Base-by-base conservation (phyloP, 2,113 vertebrate genomes). In the Elgaria multicarinata region DNA sequence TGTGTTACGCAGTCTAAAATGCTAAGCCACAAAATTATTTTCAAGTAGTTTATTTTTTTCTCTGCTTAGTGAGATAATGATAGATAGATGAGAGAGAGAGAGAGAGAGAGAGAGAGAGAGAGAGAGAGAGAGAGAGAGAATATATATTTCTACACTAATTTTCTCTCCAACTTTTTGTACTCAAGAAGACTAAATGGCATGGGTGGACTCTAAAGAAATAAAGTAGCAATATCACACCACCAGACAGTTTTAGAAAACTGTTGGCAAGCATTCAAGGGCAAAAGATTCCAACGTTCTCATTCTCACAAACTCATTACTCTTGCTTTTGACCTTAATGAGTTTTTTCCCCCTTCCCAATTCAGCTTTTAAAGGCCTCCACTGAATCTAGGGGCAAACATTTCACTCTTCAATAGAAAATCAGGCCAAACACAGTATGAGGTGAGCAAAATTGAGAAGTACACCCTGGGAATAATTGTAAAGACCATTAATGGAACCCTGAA, bases 361-460 rank as follows among this genome's bases (percentile, higher is more conserved):
- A 91, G 1, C 33, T 92, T 94, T 95, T 93, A 28, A 95, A 95
- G 85, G 90, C 77, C 62, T 93, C 78, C 93, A 55, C 92, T 91
- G 80, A 93, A 92, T 93, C 84, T 69, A 91, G 87, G 94, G 85
- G 90, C 6, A 90, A 95, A 90, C n/a, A 90, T 87, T 94, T 94
- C 93, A 0, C 0, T 91, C 94, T 95, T 90, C 90, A 93, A 66
- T 77, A 93, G 87, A 85, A 94, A 96, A 94, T 92, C 78, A 72
- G 75, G n/a, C 44, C 85, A 93, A 90, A 87, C 72, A 88, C 24
- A 7, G 83, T 64, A 86, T 75, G 53, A 93, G 74, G 79, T 67
- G 89, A 94, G 85, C 80, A 36, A 89, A 86, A 85, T 22, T 90
- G 74, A 92, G 95, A 81, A 93, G 46, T 89, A 62, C 44, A 92